Evolutionary conservation across 2,888 invertebrate genomes (phyloP).

Genomic region (Pseudococcus viburni): DNA sequence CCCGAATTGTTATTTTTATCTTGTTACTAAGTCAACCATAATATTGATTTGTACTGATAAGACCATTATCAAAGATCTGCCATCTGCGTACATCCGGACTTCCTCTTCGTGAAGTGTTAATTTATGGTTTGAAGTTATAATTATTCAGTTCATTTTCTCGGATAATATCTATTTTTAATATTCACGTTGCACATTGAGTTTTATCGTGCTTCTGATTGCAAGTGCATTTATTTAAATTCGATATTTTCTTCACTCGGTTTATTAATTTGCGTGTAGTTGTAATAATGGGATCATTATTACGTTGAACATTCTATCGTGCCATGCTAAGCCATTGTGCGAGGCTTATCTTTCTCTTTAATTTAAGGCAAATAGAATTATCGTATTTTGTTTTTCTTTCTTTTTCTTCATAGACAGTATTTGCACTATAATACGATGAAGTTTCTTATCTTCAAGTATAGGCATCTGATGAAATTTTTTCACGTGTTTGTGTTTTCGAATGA

Average conservation of each 20-base stretch:
- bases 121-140: not conserved
- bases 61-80: not conserved
- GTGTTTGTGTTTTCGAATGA: not conserved
- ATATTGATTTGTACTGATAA: conserved; percentile 36
- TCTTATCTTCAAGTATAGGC: not conserved
- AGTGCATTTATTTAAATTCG: not conserved
- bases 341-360: not conserved
- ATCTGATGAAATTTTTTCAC: not conserved
- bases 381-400: not conserved
- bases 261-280: not conserved
- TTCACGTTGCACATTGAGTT: no score
- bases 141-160: not conserved
- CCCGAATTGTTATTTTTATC: conserved; percentile 18
- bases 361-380: not conserved
- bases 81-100: not conserved
- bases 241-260: not conserved
- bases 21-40: conserved; percentile 35
- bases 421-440: not conserved
- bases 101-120: not conserved
- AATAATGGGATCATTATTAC: not conserved
- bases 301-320: not conserved
- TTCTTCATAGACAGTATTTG: not conserved
- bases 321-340: not conserved
- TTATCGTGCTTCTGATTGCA: no score
- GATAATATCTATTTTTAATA: not conserved